A percentile compares a stretch with the other conserved stretches of the same genome.
Conservation (phyloP, 2,888 invertebrate species). For the Diogma glabrata region DNA sequence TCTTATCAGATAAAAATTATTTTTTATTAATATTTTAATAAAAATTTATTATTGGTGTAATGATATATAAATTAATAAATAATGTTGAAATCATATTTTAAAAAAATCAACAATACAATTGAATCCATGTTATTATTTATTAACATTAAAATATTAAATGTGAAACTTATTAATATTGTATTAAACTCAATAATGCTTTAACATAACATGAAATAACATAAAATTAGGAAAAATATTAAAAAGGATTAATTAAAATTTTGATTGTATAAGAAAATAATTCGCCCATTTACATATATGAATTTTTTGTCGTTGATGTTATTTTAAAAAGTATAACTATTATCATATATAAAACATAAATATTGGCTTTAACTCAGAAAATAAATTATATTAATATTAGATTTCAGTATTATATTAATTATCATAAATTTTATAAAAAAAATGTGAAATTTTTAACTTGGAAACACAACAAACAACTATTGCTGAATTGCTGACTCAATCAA, state of each 20-base stretch:
- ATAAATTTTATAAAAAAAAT: slow-evolving; percentile 1
- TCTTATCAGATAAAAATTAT: slow-evolving; percentile 17
- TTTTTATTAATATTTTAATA: too few species aligned
- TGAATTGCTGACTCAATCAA: slow-evolving; percentile 44
- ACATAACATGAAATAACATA: not conserved
- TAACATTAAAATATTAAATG: too few species aligned
- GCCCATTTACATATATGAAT: slow-evolving; percentile 3
- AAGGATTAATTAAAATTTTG: slow-evolving; percentile 6
- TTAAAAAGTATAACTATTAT: slow-evolving; percentile 2
- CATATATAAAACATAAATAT: too few species aligned
- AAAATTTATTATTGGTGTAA: too few species aligned
- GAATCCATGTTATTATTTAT: slow-evolving; percentile 5
- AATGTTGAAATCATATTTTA: slow-evolving; percentile 5
- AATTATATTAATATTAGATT: too few species aligned
- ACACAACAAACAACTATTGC: too few species aligned
- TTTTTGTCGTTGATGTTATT: slow-evolving; percentile 7
- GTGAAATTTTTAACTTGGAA: not conserved
- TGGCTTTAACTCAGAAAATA: too few species aligned
- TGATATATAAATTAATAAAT: not conserved
- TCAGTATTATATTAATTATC: too few species aligned
- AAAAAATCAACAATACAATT: slow-evolving; percentile 2
- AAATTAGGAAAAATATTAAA: not conserved
- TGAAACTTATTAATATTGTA: not conserved
- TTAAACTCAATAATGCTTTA: not conserved
- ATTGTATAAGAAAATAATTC: slow-evolving; percentile 5